A percentile compares a stretch with the other conserved stretches of the same genome.
These are phyloP conservation scores for Trogon melanurus DNA, from an alignment of 2,113 vertebrate genomes.

Conservation along the genomic window DNA sequence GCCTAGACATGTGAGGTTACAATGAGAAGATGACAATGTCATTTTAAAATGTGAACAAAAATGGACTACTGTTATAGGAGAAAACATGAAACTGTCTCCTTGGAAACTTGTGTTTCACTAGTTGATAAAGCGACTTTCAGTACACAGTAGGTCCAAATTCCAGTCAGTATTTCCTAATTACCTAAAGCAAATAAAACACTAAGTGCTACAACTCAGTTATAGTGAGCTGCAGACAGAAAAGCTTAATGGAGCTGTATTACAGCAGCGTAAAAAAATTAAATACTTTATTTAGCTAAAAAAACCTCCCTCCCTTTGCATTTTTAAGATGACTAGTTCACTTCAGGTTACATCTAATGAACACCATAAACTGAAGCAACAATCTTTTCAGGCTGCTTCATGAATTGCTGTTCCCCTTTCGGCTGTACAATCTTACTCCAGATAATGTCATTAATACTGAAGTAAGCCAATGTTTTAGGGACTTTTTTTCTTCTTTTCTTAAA, in stretches of 20 bases:
- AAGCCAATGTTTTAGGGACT: background rate
- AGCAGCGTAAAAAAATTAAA: background rate
- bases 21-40: background rate
- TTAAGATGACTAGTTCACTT: background rate
- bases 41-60: background rate
- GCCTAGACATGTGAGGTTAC: background rate
- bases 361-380: background rate
- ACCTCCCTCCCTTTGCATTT: background rate
- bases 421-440: background rate
- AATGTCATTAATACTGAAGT: background rate
- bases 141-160: background rate
- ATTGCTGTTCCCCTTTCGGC: background rate
- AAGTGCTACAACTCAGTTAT: background rate
- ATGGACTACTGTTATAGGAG: background rate
- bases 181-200: constrained; percentile 18
- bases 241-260: background rate
- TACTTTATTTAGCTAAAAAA: background rate
- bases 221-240: background rate
- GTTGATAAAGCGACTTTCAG: constrained; percentile 15
- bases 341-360: background rate
- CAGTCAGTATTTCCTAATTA: constrained; percentile 16
- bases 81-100: background rate
- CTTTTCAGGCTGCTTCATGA: background rate
- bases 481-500: background rate
- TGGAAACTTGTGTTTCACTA: background rate